These are phyloP conservation scores for Petrolisthes cinctipes DNA, from an alignment of 2,888 invertebrate species.

Conservation along the genomic window DNA sequence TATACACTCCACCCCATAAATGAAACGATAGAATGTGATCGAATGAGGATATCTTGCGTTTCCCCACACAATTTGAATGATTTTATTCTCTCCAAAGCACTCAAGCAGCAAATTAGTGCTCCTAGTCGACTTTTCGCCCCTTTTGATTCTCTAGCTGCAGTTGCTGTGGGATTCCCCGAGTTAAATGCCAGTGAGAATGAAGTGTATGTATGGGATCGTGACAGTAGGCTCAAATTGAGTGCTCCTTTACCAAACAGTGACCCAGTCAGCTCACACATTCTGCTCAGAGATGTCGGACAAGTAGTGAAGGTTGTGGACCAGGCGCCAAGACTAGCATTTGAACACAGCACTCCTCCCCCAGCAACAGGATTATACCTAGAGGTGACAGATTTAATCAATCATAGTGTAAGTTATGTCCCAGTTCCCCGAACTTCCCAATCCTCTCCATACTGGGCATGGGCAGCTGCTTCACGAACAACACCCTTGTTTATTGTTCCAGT, in stretches of 20 bases:
- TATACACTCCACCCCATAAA: conserved; percentile 68
- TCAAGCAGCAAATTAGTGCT: conserved; percentile 70
- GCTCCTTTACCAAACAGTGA: conserved; percentile 21
- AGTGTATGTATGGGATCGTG: conserved; percentile 69
- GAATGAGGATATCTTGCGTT: conserved; percentile 2
- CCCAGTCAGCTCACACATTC: conserved; percentile 35
- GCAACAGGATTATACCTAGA: conserved; percentile 72
- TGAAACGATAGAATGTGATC: conserved; percentile 62
- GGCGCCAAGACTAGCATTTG: conserved; percentile 47
- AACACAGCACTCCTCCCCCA: conserved; percentile 66
- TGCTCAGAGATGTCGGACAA: conserved; percentile 69
- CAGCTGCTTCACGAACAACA: conserved; percentile 65
- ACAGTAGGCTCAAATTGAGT: neutral
- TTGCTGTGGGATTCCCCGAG: conserved; percentile 73
- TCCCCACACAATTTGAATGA: conserved; percentile 66
- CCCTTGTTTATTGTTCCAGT: conserved; percentile 71
- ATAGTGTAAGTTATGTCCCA: conserved; percentile 73
- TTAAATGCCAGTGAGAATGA: conserved; percentile 69
- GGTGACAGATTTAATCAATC: conserved; percentile 73
- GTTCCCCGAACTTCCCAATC: conserved; percentile 69
- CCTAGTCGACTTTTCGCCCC: conserved; percentile 72
- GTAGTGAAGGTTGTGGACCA: conserved; percentile 68
- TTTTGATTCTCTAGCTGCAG: conserved; percentile 70
- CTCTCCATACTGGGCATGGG: conserved; percentile 57
- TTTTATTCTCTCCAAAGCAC: conserved; percentile 69